A percentile compares a stretch with the other conserved stretches of the same genome.
Conservation (phyloP, 2,888 invertebrate genomes). For the Plebejus argus region DNA sequence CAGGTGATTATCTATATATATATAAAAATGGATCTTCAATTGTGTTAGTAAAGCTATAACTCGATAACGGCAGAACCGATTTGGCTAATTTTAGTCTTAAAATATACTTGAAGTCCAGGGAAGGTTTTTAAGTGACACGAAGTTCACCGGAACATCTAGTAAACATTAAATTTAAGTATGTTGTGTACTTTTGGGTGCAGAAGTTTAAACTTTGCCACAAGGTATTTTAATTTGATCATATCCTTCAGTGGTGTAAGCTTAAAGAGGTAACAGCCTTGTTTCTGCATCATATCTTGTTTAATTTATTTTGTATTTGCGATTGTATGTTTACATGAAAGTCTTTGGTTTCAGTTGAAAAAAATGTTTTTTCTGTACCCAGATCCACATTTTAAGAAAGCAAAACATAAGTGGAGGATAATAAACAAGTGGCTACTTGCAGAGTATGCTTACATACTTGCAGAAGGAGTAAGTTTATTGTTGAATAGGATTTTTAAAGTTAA, state of each 20-base stretch:
- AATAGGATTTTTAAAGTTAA: slow-evolving; percentile 15
- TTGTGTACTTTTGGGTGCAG: too few relatives aligned
- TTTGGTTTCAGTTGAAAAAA: slow-evolving; percentile 88
- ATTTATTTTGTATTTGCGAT: slow-evolving; percentile 11
- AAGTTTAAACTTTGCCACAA: too few relatives aligned
- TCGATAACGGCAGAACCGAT: too few relatives aligned
- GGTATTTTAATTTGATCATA: too few relatives aligned
- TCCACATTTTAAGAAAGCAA: slow-evolving; percentile 99
- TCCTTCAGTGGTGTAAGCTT: too few relatives aligned
- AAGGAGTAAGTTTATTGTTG: slow-evolving; percentile 83
- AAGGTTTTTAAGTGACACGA: neutral
- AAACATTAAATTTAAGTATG: neutral
- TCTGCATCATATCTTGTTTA: too few relatives aligned
- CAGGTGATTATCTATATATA: slow-evolving; percentile 81
- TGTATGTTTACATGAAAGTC: neutral
- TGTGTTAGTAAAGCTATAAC: too few relatives aligned
- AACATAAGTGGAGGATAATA: slow-evolving; percentile 99
- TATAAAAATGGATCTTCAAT: too few relatives aligned
- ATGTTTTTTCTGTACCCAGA: slow-evolving; percentile 99
- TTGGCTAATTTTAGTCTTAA: too few relatives aligned
- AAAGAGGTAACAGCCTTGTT: too few relatives aligned
- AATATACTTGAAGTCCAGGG: too few relatives aligned
- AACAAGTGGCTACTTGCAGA: slow-evolving; percentile 95
- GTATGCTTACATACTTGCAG: slow-evolving; percentile 95
- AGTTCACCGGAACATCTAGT: neutral